Conservation (phyloP, 1,140 invertebrate genomes). For the Limonius californicus region DNA sequence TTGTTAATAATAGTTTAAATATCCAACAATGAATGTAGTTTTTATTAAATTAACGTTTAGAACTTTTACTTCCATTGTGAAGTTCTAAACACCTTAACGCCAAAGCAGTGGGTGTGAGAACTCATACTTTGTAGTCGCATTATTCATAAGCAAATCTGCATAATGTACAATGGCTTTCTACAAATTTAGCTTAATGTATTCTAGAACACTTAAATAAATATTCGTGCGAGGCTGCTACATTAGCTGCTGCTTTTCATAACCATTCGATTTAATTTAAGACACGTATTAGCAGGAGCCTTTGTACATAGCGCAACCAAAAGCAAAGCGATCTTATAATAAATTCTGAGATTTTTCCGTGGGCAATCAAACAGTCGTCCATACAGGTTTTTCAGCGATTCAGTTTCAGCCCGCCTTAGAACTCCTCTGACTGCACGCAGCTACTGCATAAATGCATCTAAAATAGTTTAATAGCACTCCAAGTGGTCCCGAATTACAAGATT, state of each 20-base stretch:
- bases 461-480: conserved; percentile 8
- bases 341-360: background rate
- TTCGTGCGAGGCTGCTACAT: background rate
- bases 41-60: too few relatives aligned
- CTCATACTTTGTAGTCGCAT: too few relatives aligned
- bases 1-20: too few relatives aligned
- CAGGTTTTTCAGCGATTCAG: background rate
- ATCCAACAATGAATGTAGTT: too few relatives aligned
- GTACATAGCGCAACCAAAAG: conserved; percentile 1
- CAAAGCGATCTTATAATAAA: background rate
- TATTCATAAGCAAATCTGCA: too few relatives aligned
- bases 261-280: conserved; percentile 8
- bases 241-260: background rate
- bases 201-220: background rate
- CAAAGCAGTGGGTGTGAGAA: too few relatives aligned
- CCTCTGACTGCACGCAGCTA: background rate
- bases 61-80: too few relatives aligned
- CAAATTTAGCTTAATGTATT: too few relatives aligned
- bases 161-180: too few relatives aligned
- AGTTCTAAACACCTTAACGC: too few relatives aligned
- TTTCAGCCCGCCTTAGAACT: background rate
- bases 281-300: background rate
- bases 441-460: conserved; percentile 15
- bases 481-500: conserved; percentile 14
- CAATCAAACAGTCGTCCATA: background rate